These are phyloP conservation scores for Chelonoidis abingdonii DNA, from an alignment of 2,113 vertebrate species.

Conservation along the genomic window DNA sequence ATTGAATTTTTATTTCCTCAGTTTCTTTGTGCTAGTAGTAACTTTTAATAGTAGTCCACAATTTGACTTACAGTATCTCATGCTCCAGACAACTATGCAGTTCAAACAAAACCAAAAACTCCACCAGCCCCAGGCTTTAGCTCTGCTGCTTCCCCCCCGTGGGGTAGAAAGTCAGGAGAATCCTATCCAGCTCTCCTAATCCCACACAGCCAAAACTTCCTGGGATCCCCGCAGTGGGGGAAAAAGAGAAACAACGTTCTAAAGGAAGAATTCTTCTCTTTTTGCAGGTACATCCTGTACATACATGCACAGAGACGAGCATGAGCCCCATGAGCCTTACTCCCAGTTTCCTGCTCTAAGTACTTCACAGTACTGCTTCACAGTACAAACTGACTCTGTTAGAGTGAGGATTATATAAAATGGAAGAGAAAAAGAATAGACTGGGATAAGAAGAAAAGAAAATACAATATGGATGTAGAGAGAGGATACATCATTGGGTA, in stretches of 20 bases:
- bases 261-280: background rate
- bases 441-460: background rate
- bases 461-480: background rate
- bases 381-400: background rate
- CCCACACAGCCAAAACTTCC: background rate
- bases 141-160: background rate
- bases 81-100: background rate
- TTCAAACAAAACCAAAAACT: background rate
- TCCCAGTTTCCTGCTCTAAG: background rate
- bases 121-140: background rate
- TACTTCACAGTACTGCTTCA: background rate
- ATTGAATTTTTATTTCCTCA: background rate
- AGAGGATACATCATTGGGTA: background rate
- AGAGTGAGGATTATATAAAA: background rate
- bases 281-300: background rate
- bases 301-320: background rate
- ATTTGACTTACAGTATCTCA: background rate
- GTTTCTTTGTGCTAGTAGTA: background rate
- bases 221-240: background rate
- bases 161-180: background rate
- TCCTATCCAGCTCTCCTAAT: background rate
- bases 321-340: background rate
- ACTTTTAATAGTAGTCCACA: background rate
- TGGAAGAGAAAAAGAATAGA: background rate
- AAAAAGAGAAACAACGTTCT: background rate